Conservation (phyloP, 2,797 vertebrate genomes). For the Hafferia zeledoni region DNA sequence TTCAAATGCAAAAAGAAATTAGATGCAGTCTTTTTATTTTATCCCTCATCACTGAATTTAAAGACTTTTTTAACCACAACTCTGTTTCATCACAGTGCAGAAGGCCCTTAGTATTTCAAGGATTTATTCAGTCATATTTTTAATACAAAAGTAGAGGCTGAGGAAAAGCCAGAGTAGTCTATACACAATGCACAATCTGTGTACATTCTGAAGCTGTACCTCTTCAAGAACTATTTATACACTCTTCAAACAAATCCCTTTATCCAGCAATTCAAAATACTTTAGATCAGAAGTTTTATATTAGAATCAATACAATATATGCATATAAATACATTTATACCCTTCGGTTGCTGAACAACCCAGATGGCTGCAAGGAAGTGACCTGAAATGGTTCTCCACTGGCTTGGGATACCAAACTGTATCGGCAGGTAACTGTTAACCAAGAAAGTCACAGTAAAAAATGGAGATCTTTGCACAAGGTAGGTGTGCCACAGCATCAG, state of each 20-base stretch:
- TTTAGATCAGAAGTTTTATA: conserved; percentile 69
- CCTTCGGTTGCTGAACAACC: conserved; percentile 61
- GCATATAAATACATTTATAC: conserved; percentile 70
- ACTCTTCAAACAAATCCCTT: conserved; percentile 68
- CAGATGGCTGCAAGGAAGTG: conserved; percentile 45
- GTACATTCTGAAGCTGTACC: conserved; percentile 70
- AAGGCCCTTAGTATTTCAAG: conserved; percentile 66
- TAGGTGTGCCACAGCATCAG: conserved; percentile 26
- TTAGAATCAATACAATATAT: conserved; percentile 63
- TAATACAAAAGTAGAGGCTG: conserved; percentile 71
- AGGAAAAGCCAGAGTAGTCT: conserved; percentile 70
- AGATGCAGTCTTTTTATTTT: conserved; percentile 45
- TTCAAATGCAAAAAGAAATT: conserved; percentile 44
- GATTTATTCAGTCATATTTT: conserved; percentile 65
- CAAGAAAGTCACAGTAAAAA: neutral
- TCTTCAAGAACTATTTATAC: conserved; percentile 59
- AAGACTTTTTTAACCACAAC: conserved; percentile 59
- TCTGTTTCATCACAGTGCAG: conserved; percentile 74
- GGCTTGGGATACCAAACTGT: neutral
- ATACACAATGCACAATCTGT: conserved; percentile 67
- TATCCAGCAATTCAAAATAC: conserved; percentile 65
- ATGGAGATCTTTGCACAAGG: conserved; percentile 15
- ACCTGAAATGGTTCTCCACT: conserved; percentile 52
- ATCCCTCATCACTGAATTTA: conserved; percentile 39
- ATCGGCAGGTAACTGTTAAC: conserved; percentile 17